Conservation (phyloP, 2,888 invertebrate genomes). For the Leucophenga maculata region DNA sequence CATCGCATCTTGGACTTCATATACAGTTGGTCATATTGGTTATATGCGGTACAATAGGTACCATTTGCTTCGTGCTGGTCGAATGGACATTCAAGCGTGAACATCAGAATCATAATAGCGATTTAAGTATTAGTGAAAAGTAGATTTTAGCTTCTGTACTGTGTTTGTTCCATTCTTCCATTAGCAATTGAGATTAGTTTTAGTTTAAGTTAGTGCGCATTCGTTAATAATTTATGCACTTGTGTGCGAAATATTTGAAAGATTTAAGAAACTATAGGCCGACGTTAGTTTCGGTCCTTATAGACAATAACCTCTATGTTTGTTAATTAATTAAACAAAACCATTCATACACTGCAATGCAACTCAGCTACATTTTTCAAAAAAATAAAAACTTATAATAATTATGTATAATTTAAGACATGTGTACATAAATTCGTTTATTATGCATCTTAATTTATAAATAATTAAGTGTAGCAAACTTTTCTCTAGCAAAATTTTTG, state of each 20-base stretch:
- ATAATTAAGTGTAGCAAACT: too few relatives aligned
- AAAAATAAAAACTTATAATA: slow-evolving; percentile 34
- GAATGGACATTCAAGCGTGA: slow-evolving; percentile 76
- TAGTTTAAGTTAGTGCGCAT: neutral
- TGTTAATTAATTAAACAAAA: slow-evolving; percentile 35
- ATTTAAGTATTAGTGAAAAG: slow-evolving; percentile 39
- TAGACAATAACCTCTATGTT: slow-evolving; percentile 33
- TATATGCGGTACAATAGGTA: slow-evolving; percentile 81
- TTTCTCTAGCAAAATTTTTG: too few relatives aligned
- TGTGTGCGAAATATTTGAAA: neutral
- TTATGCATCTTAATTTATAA: too few relatives aligned
- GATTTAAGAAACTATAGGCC: neutral
- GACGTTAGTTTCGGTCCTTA: neutral
- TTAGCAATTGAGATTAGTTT: neutral
- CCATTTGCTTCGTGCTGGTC: slow-evolving; percentile 83
- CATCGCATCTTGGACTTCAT: slow-evolving; percentile 80
- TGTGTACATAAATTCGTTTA: too few relatives aligned
- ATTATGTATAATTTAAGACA: too few relatives aligned
- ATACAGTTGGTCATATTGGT: slow-evolving; percentile 82
- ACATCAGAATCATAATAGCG: slow-evolving; percentile 44
- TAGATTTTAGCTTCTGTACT: slow-evolving; percentile 42
- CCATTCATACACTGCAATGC: neutral
- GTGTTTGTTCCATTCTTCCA: slow-evolving; percentile 2
- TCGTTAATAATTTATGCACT: neutral
- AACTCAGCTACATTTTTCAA: neutral